phyloP scores from a whole-genome alignment of 2,797 vertebrate species.

The Melanotaenia nigrans region DNA sequence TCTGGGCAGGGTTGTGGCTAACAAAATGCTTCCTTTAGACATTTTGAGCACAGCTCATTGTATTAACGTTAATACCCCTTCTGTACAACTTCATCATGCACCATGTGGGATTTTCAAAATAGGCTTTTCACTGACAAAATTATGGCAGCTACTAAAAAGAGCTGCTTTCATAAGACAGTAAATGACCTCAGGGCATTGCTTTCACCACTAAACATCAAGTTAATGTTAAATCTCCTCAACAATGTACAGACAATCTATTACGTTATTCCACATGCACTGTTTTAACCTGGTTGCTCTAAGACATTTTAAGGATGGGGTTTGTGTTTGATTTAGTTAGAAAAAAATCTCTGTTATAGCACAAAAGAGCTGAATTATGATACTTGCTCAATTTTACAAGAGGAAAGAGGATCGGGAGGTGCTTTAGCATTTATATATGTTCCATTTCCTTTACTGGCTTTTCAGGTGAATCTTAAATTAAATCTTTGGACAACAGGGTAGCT shows the following conservation, averaged over 20 bases:
- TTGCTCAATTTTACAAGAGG: conserved; percentile 33
- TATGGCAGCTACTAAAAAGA: conserved; percentile 3
- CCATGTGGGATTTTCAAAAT: conserved; percentile 5
- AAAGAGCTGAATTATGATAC: conserved; percentile 22
- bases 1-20: conserved; percentile 40
- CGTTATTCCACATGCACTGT: neutral
- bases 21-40: conserved; percentile 32
- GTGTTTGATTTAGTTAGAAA: conserved; percentile 23
- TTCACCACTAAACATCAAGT: conserved; percentile 14
- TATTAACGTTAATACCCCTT: neutral
- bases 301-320: conserved; percentile 17
- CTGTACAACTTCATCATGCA: conserved; percentile 16
- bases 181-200: conserved; percentile 15
- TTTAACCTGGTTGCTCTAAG: conserved; percentile 41
- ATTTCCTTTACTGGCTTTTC: neutral
- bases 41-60: conserved; percentile 23
- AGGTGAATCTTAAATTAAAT: conserved; percentile 29
- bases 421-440: conserved; percentile 7
- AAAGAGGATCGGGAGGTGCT: conserved; percentile 32
- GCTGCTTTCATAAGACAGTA: neutral
- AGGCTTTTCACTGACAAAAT: neutral
- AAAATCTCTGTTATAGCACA: conserved; percentile 10
- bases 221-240: conserved; percentile 31
- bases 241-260: conserved; percentile 3
- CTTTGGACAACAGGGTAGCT: conserved; percentile 1